Evolutionary conservation across 2,113 vertebrate genomes (phyloP), one percentile per base, ranked within the genome.

Genomic region (Toxotes chatareus): DNA sequence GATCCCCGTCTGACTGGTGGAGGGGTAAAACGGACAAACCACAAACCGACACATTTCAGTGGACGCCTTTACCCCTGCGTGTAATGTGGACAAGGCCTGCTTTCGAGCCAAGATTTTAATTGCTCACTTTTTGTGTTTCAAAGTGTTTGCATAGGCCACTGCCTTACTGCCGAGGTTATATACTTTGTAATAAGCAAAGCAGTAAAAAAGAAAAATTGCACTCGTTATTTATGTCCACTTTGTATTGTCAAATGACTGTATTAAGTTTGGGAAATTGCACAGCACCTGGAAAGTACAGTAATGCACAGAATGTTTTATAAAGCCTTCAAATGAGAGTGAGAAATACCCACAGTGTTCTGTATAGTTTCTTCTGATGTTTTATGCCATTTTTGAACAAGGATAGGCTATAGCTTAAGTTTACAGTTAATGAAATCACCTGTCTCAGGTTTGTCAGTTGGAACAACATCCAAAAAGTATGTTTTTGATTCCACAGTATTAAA

Each of bases 161-260:
- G 68, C 73, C 79, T 83, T 51, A 83, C 34, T 80, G 92, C 81
- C 76, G 81, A 56, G 53, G 59, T 68, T 78, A 40, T 40, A 66
- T 61, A 70, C 79, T 86, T 85, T 81, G 56, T 60, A 63, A 31
- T 46, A 63, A 64, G 73, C 80, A 85, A 86, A 91, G 67, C 85
- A 64, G 72, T 47, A 27, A 42, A 31, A 71, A 38, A 74, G n/a
- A 44, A 12, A 55, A 59, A 72, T 80, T 93, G 89, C 89, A 89
- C 87, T 88, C 5, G 75, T 87, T 78, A 90, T 93, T 91, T 89
- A 85, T 89, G 85, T 87, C 60, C 68, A 71, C 61, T 75, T 86
- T 82, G 73, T 88, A 72, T 84, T 70, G 70, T 72, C 59, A 55
- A 32, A 77, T 27, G 7, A 64, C 17, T 69, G 21, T 44, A 42